Percentiles rank a stretch among this genome's conserved stretches.
phyloP scores from a whole-genome alignment of 2,888 invertebrate genomes.

The Lordiphosa andalusiaca region DNA sequence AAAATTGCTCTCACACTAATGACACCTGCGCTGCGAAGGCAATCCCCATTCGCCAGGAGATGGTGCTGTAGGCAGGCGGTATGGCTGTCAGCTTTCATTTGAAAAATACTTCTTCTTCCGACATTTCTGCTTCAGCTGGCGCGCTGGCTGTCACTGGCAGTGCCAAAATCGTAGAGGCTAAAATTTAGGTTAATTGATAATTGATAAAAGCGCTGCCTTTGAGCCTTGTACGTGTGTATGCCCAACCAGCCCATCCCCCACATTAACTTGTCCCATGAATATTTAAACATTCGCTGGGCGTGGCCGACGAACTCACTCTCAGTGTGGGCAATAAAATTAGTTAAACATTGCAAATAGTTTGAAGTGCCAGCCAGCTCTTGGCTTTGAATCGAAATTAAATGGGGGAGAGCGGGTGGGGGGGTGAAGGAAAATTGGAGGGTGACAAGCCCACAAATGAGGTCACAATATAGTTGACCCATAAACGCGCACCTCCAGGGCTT shows the following conservation, averaged over 20 bases:
- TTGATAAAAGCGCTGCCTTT: constrained; percentile 60
- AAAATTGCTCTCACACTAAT: constrained; percentile 59
- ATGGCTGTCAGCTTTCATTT: constrained; percentile 57
- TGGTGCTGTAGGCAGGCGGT: constrained; percentile 7
- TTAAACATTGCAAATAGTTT: constrained; percentile 62
- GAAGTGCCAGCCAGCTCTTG: constrained; percentile 32
- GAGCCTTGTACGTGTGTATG: not conserved
- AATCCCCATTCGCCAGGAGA: constrained; percentile 3
- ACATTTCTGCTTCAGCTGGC: constrained; percentile 59
- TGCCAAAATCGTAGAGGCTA: constrained; percentile 68
- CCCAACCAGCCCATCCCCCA: constrained; percentile 9
- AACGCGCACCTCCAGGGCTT: constrained; percentile 35
- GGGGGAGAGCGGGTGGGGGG: no score
- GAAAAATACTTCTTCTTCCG: constrained; percentile 64
- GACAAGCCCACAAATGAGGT: constrained; percentile 51
- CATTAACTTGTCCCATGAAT: constrained; percentile 55
- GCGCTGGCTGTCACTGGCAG: constrained; percentile 37
- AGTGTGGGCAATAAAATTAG: constrained; percentile 55
- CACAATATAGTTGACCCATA: constrained; percentile 66
- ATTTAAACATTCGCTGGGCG: constrained; percentile 42
- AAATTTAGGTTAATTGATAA: constrained; percentile 75
- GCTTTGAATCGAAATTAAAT: constrained; percentile 53
- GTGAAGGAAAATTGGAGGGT: not conserved
- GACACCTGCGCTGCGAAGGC: constrained; percentile 17
- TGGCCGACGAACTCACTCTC: constrained; percentile 30